A percentile compares a stretch with the other conserved stretches of the same genome.
Evolutionary conservation across 2,888 invertebrate species (phyloP).

Genomic region (Noctua fimbriata): DNA sequence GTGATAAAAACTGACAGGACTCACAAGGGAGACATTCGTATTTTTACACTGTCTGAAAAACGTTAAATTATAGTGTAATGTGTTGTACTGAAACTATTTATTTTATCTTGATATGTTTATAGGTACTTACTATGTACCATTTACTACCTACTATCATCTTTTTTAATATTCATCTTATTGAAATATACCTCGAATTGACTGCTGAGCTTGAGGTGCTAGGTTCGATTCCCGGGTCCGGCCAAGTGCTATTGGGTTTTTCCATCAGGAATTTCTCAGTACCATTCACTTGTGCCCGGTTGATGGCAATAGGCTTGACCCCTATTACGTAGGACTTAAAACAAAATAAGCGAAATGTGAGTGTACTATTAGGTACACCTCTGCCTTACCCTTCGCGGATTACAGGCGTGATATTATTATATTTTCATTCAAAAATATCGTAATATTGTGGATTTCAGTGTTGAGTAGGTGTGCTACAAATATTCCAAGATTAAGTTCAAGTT

Average conservation of each 20-base stretch:
- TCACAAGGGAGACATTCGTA: slow-evolving; percentile 46
- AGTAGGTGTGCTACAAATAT: neutral
- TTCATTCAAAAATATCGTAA: too few relatives aligned
- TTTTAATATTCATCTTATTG: neutral
- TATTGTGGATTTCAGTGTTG: neutral
- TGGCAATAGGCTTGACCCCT: too few relatives aligned
- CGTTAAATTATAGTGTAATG: slow-evolving; percentile 32
- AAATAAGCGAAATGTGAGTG: too few relatives aligned
- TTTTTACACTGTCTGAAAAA: slow-evolving; percentile 39
- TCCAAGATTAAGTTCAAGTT: neutral
- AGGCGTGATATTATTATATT: too few relatives aligned
- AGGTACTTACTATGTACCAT: neutral
- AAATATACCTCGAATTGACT: neutral
- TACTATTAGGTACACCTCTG: too few relatives aligned
- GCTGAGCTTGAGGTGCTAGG: too few relatives aligned
- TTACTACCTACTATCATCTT: neutral
- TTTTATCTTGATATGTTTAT: neutral
- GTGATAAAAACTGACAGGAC: slow-evolving; percentile 61
- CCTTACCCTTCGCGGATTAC: too few relatives aligned
- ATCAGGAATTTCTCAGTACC: too few relatives aligned
- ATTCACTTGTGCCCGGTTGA: too few relatives aligned
- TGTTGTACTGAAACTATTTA: slow-evolving; percentile 20
- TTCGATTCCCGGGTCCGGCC: too few relatives aligned
- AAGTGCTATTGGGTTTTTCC: too few relatives aligned
- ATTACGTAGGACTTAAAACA: too few relatives aligned